These are phyloP conservation scores for Neria commutata DNA, from an alignment of 2,888 invertebrate genomes.

Conservation along the genomic window DNA sequence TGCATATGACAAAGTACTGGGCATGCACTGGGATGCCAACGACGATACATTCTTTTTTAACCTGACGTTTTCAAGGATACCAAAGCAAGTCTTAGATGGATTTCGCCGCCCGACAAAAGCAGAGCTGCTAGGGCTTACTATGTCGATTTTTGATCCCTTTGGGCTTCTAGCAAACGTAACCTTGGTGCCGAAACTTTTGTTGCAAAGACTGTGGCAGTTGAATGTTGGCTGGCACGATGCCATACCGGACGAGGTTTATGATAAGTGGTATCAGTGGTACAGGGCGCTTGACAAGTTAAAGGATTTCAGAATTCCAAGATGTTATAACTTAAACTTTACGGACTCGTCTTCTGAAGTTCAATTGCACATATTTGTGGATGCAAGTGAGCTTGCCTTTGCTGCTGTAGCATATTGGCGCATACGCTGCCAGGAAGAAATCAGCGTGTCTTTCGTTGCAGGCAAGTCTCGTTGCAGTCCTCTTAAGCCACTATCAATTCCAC, in stretches of 20 bases:
- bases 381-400: neutral
- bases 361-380: neutral
- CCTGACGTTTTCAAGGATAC: neutral
- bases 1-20: neutral
- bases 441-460: slow-evolving; percentile 16
- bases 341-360: neutral
- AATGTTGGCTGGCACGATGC: neutral
- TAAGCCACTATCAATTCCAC: slow-evolving; percentile 8
- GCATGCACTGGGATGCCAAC: neutral
- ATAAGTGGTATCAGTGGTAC: neutral
- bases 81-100: neutral
- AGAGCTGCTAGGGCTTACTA: neutral
- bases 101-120: too few species aligned
- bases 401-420: slow-evolving; percentile 7
- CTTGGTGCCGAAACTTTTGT: neutral
- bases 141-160: neutral
- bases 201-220: neutral
- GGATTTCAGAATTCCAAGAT: neutral
- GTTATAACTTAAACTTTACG: neutral
- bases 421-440: slow-evolving; percentile 2
- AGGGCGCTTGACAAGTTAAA: neutral
- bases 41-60: neutral
- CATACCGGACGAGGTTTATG: neutral
- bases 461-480: slow-evolving; percentile 18
- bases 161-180: neutral